Evolutionary conservation across 2,113 vertebrate species (phyloP), one percentile per base, ranked within the genome.

Genomic region (Proteles cristata): DNA sequence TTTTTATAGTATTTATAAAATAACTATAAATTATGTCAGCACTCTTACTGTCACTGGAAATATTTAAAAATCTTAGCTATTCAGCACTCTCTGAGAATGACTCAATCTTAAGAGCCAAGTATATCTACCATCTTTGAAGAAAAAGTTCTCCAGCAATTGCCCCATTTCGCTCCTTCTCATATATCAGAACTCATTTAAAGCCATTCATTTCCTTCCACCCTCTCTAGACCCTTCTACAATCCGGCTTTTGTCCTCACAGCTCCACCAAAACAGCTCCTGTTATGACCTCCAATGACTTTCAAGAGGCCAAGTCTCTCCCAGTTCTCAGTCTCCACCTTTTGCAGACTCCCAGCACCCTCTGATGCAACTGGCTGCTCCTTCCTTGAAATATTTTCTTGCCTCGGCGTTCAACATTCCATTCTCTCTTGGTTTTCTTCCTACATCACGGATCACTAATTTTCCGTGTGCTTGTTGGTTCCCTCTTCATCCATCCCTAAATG

Each of bases 71-170:
- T 83, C 80, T 94, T 93, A 66, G 63, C 25, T 28, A 63, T 63
- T 93, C 39, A 73, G 61, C 17, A 80, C 33, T 90, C 21, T 23
- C 71, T 94, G 74, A 92, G 63, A 96, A 96, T 43, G 39, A 94
- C 25, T 80, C 33, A 65, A 85, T 53, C 26, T 58, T 55, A 88
- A 79, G 17, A 94, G 45, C 2, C 33, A 81, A 63, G 17, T 43
- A 5, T 15, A 55, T 14, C 48, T 23, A 69, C 19, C 7, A 55
- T 68, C n/a, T 53, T 50, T 39, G 26, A 81, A 53, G 23, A 79
- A 88, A 93, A 53, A 66, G 45, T 21, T 6, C 45, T 65, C n/a
- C 5, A 83, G 48, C 2, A 74, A 17, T 48, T 83, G 81, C 35
- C 55, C 21, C 19, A 26, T 68, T 35, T 68, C 4, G 0, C 7